Evolutionary conservation across 2,113 vertebrate species (phyloP).

Genomic region (Xenopus borealis): DNA sequence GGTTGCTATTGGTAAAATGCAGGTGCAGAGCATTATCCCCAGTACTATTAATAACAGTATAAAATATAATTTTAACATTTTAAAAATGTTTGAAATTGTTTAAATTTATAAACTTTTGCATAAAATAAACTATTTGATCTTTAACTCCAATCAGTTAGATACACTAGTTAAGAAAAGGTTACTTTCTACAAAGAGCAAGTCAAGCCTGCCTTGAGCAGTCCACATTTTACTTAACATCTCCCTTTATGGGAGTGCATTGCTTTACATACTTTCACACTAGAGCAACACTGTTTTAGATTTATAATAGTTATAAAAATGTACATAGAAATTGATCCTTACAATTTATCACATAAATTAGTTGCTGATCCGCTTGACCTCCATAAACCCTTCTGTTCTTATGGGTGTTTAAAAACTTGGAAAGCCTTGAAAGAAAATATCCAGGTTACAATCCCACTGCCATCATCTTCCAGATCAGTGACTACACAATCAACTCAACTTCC

Average conservation of each 20-base stretch:
- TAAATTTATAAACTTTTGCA: too few relatives aligned
- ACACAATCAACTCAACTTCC: not conserved
- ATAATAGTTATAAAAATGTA: not conserved
- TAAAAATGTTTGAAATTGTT: too few relatives aligned
- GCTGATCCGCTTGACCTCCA: slow-evolving; percentile 14
- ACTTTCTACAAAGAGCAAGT: too few relatives aligned
- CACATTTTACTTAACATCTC: too few relatives aligned
- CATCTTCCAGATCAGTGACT: not conserved
- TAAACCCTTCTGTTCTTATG: slow-evolving; percentile 21
- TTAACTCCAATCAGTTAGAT: too few relatives aligned
- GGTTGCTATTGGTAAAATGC: too few relatives aligned
- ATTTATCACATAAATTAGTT: slow-evolving; percentile 14
- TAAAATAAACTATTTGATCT: too few relatives aligned
- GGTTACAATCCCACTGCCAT: slow-evolving; percentile 1
- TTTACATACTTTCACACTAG: not conserved
- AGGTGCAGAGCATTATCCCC: too few relatives aligned
- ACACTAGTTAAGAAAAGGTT: too few relatives aligned
- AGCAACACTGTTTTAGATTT: not conserved
- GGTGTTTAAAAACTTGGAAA: slow-evolving; percentile 10
- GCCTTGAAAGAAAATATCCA: slow-evolving; percentile 5
- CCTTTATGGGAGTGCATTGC: not conserved
- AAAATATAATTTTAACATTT: too few relatives aligned
- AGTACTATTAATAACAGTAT: too few relatives aligned
- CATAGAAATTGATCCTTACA: not conserved
- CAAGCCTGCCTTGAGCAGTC: too few relatives aligned